phyloP scores from a whole-genome alignment of 2,797 vertebrate genomes.

The Halcyon smyrnensis region DNA sequence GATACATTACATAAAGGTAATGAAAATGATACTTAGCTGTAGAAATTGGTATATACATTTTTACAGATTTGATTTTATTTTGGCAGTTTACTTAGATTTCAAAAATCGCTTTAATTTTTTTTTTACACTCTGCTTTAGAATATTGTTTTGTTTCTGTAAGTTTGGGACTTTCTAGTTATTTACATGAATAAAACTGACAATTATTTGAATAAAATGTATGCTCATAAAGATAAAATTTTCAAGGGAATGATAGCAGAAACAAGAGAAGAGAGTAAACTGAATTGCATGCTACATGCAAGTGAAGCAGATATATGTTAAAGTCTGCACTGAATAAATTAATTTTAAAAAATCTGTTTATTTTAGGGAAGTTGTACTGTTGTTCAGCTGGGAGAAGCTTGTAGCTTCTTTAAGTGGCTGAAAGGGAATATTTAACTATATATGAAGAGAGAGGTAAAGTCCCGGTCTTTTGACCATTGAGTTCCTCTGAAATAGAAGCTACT shows the following conservation, averaged over 20 bases:
- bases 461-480: background rate
- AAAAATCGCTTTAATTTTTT: background rate
- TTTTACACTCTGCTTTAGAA: background rate
- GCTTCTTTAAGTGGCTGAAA: background rate
- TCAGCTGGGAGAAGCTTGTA: background rate
- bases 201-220: background rate
- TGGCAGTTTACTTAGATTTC: background rate
- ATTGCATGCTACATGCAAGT: background rate
- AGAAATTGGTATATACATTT: background rate
- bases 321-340: too few species aligned
- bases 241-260: background rate
- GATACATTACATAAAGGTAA: background rate
- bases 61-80: background rate
- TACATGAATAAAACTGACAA: background rate
- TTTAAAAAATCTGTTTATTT: background rate
- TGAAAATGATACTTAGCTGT: background rate
- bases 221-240: background rate
- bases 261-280: background rate
- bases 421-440: background rate
- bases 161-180: background rate
- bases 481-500: background rate
- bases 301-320: background rate
- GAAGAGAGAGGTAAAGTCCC: background rate
- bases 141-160: background rate
- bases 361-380: background rate